Conservation (phyloP, 2,797 vertebrate species). For the Phyllotis vaccarum region DNA sequence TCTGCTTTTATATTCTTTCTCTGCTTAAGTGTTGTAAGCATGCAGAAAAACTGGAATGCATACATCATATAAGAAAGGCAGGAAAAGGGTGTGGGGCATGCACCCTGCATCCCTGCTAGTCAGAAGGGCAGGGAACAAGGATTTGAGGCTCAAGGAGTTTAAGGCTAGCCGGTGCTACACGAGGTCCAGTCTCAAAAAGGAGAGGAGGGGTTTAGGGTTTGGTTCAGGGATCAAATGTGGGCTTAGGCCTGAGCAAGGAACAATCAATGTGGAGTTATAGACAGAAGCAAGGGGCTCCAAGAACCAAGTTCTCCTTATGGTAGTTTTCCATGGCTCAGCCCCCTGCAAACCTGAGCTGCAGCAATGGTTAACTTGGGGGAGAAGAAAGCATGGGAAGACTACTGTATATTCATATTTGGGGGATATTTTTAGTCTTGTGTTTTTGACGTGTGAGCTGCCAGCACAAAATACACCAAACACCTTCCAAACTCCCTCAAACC, state of each 20-base stretch:
- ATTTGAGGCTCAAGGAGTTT: not conserved
- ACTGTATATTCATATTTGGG: constrained; percentile 72
- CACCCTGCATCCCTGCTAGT: too few species aligned
- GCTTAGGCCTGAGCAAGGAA: not conserved
- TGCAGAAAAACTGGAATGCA: not conserved
- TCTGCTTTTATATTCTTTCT: not conserved
- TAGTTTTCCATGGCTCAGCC: not conserved
- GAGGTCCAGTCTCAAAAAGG: not conserved
- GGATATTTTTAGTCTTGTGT: constrained; percentile 80
- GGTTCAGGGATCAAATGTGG: not conserved
- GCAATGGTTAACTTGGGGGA: not conserved
- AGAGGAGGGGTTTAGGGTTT: not conserved
- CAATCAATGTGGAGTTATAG: fast-evolving
- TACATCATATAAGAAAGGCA: not conserved
- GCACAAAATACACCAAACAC: constrained; percentile 82
- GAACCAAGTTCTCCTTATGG: not conserved
- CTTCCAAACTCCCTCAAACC: constrained; percentile 85
- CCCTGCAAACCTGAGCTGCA: not conserved
- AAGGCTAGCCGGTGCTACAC: not conserved
- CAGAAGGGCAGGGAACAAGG: not conserved
- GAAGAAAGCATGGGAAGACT: not conserved
- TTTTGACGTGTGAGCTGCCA: constrained; percentile 78
- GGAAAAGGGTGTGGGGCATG: too few species aligned
- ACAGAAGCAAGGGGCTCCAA: not conserved
- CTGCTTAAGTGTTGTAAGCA: not conserved